A percentile compares a stretch with the other conserved stretches of the same genome.
Evolutionary conservation across 1,140 invertebrate genomes (phyloP).

Genomic region (Druon quercuslanigerum): DNA sequence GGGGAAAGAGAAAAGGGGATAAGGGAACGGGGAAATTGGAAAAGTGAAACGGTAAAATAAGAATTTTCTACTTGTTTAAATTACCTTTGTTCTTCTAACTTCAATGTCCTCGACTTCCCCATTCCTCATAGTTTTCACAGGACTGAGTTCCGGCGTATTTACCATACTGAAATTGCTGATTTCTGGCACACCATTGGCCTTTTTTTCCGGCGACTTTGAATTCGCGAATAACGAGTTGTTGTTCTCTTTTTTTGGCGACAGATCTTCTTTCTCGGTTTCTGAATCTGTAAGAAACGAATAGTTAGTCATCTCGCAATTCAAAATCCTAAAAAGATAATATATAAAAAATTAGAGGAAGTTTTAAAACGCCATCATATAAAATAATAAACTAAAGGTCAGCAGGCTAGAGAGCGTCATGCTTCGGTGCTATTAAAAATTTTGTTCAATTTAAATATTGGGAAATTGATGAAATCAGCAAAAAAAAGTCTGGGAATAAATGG

Average conservation of each 20-base stretch:
- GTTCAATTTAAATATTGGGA: not conserved
- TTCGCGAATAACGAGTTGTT: constrained; percentile 67
- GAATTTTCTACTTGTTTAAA: not conserved
- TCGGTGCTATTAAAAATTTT: constrained; percentile 32
- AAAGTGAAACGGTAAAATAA: no score
- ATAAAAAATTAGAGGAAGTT: constrained; percentile 14
- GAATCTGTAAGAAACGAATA: constrained; percentile 61
- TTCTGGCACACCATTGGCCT: constrained; percentile 52
- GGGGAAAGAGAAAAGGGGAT: no score
- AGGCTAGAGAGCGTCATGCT: constrained; percentile 43
- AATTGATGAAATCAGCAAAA: no score
- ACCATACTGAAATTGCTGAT: constrained; percentile 54
- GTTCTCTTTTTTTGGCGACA: constrained; percentile 58
- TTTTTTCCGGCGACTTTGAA: constrained; percentile 57
- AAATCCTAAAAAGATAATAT: not conserved
- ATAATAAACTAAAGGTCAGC: constrained; percentile 26
- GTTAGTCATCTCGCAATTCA: constrained; percentile 3
- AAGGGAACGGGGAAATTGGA: no score
- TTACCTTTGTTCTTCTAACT: constrained; percentile 65
- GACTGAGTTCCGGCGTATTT: constrained; percentile 64
- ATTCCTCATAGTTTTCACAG: constrained; percentile 62
- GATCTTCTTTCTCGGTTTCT: constrained; percentile 50
- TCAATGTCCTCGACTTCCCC: constrained; percentile 64
- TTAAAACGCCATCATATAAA: not conserved
- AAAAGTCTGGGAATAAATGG: no score